Evolutionary conservation across 2,888 invertebrate genomes (phyloP), one percentile per base, ranked within the genome.

Genomic region (Clitarchus hookeri): DNA sequence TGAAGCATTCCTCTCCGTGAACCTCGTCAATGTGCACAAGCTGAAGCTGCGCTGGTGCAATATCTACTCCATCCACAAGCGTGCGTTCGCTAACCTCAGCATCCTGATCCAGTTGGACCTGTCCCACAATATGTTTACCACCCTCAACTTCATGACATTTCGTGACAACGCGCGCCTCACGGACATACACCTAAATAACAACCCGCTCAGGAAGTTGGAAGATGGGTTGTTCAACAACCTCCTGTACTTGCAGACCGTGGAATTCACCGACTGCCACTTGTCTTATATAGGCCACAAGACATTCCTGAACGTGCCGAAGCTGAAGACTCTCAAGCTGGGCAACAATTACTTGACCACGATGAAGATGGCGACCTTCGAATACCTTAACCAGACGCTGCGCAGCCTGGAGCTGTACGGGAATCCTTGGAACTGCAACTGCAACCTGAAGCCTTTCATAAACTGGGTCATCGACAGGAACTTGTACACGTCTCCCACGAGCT

Each of bases 381-480:
- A 88, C 84, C 88, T 90, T 86, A 90, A 91, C 44, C 95, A 94
- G 88, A 36, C 19, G 16, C 91, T 98, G 85, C 94, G 94, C 44
- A 96, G 95, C 89, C 92, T 98, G 82, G 95, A 95, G 86, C 92
- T 98, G 0, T 94, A 95, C 88, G 95, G 95, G 87, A 98, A 98
- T 90, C 96, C 96, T 0, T 98, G 98, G 98, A 94, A 95, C 87
- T 98, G 98, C 90, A 97, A 98, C 90, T 98, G 98, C 90, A 94
- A 95, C 88, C 92, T 98, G 85, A 95, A 96, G 90, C 93, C 94
- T 26, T 96, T 98, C 88, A 94, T 97, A 83, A 95, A 96, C 90
- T 97, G 95, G 94, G 94, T 95, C 23, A 89, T 91, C 25, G 93
- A 94, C 87, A 94, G 94, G 87, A 96, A 96, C 85, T 92, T 97